Evolutionary conservation across 2,113 vertebrate genomes (phyloP).

Genomic region (Bombycilla garrulus): DNA sequence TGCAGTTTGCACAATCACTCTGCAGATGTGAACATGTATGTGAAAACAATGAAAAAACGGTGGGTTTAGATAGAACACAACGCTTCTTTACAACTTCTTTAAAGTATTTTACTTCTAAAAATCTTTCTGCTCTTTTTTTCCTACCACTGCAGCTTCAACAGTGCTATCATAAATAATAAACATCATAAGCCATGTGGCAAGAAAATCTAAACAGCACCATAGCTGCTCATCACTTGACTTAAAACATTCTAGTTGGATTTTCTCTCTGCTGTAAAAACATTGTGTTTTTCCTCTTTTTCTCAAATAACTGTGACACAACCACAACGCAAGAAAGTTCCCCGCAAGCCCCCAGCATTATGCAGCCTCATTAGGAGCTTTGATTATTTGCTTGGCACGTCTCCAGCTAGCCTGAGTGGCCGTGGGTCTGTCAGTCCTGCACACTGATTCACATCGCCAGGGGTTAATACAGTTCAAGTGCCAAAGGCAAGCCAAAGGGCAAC

Average conservation of each 20-base stretch:
- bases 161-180: neutral
- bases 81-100: neutral
- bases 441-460: neutral
- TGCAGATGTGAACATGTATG: neutral
- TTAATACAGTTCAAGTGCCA: constrained; percentile 12
- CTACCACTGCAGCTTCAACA: neutral
- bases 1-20: neutral
- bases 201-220: neutral
- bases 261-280: neutral
- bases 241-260: neutral
- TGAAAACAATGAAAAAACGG: neutral
- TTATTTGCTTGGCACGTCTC: constrained; percentile 11
- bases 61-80: neutral
- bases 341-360: neutral
- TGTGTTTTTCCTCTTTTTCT: neutral
- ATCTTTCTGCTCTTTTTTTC: neutral
- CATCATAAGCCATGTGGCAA: neutral
- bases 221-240: neutral
- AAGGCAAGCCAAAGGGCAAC: constrained; percentile 56
- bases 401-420: neutral
- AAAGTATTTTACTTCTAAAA: neutral
- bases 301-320: neutral
- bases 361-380: constrained; percentile 43
- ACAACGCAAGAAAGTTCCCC: neutral
- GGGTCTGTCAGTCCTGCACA: neutral